phyloP scores from a whole-genome alignment of 2,888 invertebrate genomes.

The Xylocampa areola region DNA sequence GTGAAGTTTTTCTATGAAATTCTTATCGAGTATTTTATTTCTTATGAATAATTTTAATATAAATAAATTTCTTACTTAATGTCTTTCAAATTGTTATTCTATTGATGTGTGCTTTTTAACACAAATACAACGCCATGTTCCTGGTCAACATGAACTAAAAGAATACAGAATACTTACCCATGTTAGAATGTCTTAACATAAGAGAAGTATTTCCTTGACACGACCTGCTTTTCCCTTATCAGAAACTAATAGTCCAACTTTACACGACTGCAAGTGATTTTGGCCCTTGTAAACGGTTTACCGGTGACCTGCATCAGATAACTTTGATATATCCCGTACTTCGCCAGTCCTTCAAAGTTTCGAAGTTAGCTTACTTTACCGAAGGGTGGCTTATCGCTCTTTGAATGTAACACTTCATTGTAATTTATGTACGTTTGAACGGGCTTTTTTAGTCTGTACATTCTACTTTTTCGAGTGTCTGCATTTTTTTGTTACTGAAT shows the following conservation, averaged over 20 bases:
- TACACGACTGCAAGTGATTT: slow-evolving; percentile 78
- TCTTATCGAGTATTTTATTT: too few species aligned
- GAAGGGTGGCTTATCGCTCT: slow-evolving; percentile 79
- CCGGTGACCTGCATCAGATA: slow-evolving; percentile 82
- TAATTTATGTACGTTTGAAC: slow-evolving; percentile 78
- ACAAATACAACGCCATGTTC: too few species aligned
- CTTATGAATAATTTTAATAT: too few species aligned
- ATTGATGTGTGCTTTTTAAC: too few species aligned
- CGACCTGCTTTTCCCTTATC: slow-evolving; percentile 69
- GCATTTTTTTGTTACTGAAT: slow-evolving; percentile 63
- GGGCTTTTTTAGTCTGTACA: slow-evolving; percentile 58
- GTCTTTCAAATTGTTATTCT: too few species aligned
- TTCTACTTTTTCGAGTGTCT: slow-evolving; percentile 59
- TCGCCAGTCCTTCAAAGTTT: slow-evolving; percentile 71
- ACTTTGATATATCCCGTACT: slow-evolving; percentile 80
- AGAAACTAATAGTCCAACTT: slow-evolving; percentile 74
- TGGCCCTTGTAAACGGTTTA: slow-evolving; percentile 76
- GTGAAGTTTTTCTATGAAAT: too few species aligned
- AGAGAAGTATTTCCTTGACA: slow-evolving; percentile 50
- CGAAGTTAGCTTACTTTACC: slow-evolving; percentile 63
- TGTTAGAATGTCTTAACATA: slow-evolving; percentile 22
- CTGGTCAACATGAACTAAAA: too few species aligned
- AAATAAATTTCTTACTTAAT: too few species aligned
- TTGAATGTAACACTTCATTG: slow-evolving; percentile 80
- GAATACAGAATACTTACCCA: slow-evolving; percentile 3